Evolutionary conservation across 2,113 vertebrate species (phyloP), one percentile per base, ranked within the genome.

Genomic region (Acanthisitta chloris): DNA sequence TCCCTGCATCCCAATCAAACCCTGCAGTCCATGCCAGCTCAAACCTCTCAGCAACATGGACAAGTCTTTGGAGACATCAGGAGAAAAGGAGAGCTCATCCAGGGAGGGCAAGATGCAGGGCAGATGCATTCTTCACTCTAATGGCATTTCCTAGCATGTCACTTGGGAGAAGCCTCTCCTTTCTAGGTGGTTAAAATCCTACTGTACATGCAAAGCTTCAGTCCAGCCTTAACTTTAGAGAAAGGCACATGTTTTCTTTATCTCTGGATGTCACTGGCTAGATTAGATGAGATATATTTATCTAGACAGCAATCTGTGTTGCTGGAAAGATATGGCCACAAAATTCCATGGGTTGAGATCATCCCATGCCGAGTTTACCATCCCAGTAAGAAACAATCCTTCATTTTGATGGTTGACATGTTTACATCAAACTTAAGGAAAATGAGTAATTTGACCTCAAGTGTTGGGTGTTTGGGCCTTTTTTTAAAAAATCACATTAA

Each of bases 201-300:
- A 0, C 36, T 61, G 59, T 10, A 6, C 26, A 5, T 17, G 38
- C 48, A 64, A 46, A 92, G 42, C 16, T 33, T 28, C 62, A 69
- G 14, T 5, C 72, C 57, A 78, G 36, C 28, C 79, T n/a, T 64
- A 59, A 48, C 28, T 83, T 33, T 45, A 82, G 81, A 87, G 43
- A 26, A 71, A 62, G 12, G 81, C 77, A 34, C 40, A 15, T 83
- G 64, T 38, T 96, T 95, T 78, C 74, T 34, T 92, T 96, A 93
- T 97, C 94, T 95, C 71, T 74, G 20, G 21, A 17, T 81, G 76
- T 82, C 55, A 42, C 70, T 86, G 67, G 79, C 8, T 62, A 81
- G 92, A 90, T 96, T 95, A 90, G 72, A 93, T 9, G 57, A 88
- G 88, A 96, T 92, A 90, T 74, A 67, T 90, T 90, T 96, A 95